Conservation (phyloP, 2,797 vertebrate genomes). For the Poeciliopsis presidionis region DNA sequence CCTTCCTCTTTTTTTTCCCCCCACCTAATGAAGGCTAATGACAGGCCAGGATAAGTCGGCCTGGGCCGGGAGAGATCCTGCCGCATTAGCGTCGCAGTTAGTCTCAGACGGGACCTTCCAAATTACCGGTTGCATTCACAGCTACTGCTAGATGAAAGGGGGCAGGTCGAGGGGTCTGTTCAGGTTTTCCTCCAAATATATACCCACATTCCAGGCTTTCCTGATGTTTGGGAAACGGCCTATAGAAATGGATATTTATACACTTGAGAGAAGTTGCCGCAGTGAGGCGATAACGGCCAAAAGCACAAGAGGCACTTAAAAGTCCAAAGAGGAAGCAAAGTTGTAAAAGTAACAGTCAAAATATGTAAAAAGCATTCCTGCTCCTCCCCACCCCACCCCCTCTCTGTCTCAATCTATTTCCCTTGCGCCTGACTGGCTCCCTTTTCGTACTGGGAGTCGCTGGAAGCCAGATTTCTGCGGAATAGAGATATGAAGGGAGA, state of each 20-base stretch:
- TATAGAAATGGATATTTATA: slow-evolving; percentile 6
- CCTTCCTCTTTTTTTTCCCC: slow-evolving; percentile 6
- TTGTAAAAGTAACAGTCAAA: slow-evolving; percentile 73
- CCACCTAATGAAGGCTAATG: slow-evolving; percentile 76
- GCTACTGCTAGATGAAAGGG: slow-evolving; percentile 81
- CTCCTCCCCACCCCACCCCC: slow-evolving; percentile 53
- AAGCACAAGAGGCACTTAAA: slow-evolving; percentile 38
- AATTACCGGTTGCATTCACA: slow-evolving; percentile 85
- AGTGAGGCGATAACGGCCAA: slow-evolving; percentile 38
- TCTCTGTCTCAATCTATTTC: slow-evolving; percentile 64
- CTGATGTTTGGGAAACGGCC: not conserved
- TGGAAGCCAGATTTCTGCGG: slow-evolving; percentile 83
- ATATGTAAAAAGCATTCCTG: slow-evolving; percentile 73
- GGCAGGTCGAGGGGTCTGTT: slow-evolving; percentile 52
- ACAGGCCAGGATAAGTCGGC: slow-evolving; percentile 72
- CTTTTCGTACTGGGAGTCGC: slow-evolving; percentile 67
- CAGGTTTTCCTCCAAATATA: slow-evolving; percentile 9
- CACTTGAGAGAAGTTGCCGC: slow-evolving; percentile 27
- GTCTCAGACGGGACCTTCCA: slow-evolving; percentile 84
- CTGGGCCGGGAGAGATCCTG: slow-evolving; percentile 71
- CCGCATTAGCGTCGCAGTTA: slow-evolving; percentile 82
- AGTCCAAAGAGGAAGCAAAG: slow-evolving; percentile 67
- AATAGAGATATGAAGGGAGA: slow-evolving; percentile 76
- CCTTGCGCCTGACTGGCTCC: slow-evolving; percentile 60
- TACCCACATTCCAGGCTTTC: not conserved